A percentile compares a stretch with the other conserved stretches of the same genome.
Evolutionary conservation across 2,797 vertebrate species (phyloP).

Genomic region (Chaetophractus vellerosus): DNA sequence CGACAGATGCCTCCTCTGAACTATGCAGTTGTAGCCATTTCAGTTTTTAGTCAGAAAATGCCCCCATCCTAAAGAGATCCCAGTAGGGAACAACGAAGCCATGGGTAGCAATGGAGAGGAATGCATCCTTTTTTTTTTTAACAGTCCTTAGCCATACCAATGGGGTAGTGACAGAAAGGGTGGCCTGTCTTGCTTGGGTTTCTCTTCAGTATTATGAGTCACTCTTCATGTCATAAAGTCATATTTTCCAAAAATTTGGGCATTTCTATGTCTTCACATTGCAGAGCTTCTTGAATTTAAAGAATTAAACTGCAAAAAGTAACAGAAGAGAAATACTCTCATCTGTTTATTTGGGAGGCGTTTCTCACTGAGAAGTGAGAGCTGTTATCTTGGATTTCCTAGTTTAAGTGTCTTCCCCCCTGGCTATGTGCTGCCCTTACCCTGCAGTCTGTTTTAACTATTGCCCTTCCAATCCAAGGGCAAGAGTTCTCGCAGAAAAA

Average conservation of each 20-base stretch:
- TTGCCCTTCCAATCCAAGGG: slow-evolving; percentile 73
- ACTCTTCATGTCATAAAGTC: not conserved
- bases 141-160: not conserved
- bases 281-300: not conserved
- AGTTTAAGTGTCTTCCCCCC: slow-evolving; percentile 4
- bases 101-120: not conserved
- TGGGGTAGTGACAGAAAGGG: not conserved
- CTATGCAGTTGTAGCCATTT: not conserved
- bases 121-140: not conserved
- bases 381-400: not conserved
- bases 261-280: slow-evolving; percentile 47
- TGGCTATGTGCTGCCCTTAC: slow-evolving; percentile 5
- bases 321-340: not conserved
- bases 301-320: slow-evolving; percentile 8
- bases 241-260: not conserved
- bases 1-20: not conserved
- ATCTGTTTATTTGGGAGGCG: not conserved
- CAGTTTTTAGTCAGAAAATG: not conserved
- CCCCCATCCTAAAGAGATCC: not conserved
- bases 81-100: not conserved
- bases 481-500: slow-evolving; percentile 66
- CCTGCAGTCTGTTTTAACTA: slow-evolving; percentile 75
- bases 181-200: not conserved
- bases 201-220: not conserved
- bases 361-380: not conserved